Base-by-base conservation (phyloP, 92 coral and sea anemone species). In the Phymanthus crucifer region DNA sequence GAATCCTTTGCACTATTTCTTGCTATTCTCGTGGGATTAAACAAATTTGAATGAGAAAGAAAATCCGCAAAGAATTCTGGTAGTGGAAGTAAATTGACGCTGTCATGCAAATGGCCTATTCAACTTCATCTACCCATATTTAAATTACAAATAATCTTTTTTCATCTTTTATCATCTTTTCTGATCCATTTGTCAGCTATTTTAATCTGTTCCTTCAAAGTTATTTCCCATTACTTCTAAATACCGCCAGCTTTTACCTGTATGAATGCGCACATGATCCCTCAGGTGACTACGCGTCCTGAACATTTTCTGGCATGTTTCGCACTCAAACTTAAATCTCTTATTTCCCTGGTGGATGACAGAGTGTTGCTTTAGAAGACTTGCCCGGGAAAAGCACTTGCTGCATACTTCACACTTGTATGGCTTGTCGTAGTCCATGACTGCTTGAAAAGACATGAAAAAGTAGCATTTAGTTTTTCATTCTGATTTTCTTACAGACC, bases 321-420 rank as follows among this genome's bases (percentile, higher is more conserved):
- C 97, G 82, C 99, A 96, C 75, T 94, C 92, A 72, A 96, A 96
- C 86, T 93, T 93, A 82, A 96, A 96, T 72, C 99, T 90, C 80
- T 96, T 93, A 83, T 90, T 96, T 3, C 99, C 99, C 86, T 90
- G 93, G 76, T 96, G 99, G 83, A 96, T 87, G 48, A 96, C 97
- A 29, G 97, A 90, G 85, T 96, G 99, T 80, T 96, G 99, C 74
- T 94, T 90, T 0, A 96, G 91, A 29, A 96, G 93, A 66, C 98
- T 96, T 74, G 94, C 87, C 32, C 99, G 93, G 26, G 98, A 90
- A 87, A 96, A 96, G 1, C 89, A 88, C 89, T 96, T 96, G 79
- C 78, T 85, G 73, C 99, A 96, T 65, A 93, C 92, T 14, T 66
- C 64, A 69, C 99, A 96, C 57, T 90, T 91, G 86, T 90, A 92